Evolutionary conservation across 2,888 invertebrate species (phyloP).

Genomic region (Acleris sparsana): DNA sequence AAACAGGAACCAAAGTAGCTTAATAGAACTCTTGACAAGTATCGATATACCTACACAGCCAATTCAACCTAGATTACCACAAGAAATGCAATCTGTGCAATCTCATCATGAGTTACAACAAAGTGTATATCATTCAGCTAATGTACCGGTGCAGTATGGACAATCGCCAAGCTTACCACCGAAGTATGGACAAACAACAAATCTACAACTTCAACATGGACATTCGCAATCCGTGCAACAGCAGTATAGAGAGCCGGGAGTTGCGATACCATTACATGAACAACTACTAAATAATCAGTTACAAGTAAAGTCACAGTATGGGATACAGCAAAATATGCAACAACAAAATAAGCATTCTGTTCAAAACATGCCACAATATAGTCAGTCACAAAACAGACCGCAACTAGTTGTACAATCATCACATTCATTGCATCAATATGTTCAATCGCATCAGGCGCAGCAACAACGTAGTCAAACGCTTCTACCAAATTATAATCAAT

Average conservation of each 20-base stretch:
- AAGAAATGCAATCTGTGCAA: constrained; percentile 2
- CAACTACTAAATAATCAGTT: no score
- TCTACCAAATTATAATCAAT: no score
- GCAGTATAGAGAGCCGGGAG: not conserved
- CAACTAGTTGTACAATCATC: not conserved
- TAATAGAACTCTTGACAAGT: not conserved
- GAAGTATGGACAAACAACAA: not conserved
- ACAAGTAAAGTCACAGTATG: not conserved
- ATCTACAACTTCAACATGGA: not conserved
- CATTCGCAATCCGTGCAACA: not conserved
- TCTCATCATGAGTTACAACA: not conserved
- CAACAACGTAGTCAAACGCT: not conserved
- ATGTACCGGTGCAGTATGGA: not conserved
- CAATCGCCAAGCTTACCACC: not conserved
- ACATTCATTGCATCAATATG: not conserved
- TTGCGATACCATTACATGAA: no score
- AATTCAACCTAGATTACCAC: not conserved
- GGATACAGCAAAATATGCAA: not conserved
- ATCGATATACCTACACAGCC: not conserved
- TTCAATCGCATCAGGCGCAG: not conserved
- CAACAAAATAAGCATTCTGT: not conserved
- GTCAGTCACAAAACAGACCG: not conserved
- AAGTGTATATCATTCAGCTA: not conserved
- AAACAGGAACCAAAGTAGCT: not conserved
- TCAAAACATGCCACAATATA: not conserved